Evolutionary conservation across 2,797 vertebrate genomes (phyloP), one percentile per base, ranked within the genome.

Genomic region (Semotilus atromaculatus): DNA sequence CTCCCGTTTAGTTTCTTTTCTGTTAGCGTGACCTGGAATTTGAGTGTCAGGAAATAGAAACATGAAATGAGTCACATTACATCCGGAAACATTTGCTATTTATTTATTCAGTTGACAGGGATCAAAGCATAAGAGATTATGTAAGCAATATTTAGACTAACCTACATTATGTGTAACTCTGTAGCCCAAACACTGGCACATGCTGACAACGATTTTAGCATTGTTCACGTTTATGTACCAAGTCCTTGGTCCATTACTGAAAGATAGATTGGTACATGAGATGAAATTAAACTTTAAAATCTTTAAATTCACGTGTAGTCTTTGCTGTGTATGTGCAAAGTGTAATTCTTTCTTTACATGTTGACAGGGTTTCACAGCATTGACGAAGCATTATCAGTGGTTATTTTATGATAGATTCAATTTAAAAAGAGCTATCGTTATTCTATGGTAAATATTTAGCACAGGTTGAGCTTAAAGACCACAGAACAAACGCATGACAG

Each of bases 101-200:
- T 91, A 90, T 91, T 92, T 51, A 83, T 86, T 87, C 81, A 86
- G 70, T 87, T 86, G 76, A 87, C 76, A 89, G 34, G n/a, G 29
- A 82, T 75, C 45, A 85, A 62, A 90, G 81, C 83, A 90, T 68
- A 84, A 36, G 38, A 73, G 71, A 74, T 53, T 68, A 55, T 19
- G 36, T 1, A 75, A 81, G 64, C 85, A 82, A 55, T 70, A 73
- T 64, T 67, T 18, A 1, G 10, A 48, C 70, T 36, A 18, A 26
- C 4, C 74, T 19, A 23, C 13, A 18, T 26, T 83, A 13, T 31
- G 19, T 53, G 19, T 51, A 86, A 58, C 38, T 4, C 34, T 23
- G 26, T 58, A 73, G 40, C 55, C 80, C 45, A 72, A 64, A 45
- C 53, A 83, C 31, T 16, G 48, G 45, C 73, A 40, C 55, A 45